These are phyloP conservation scores for Spea multiplicata DNA, from an alignment of 2,113 vertebrate species.

Conservation along the genomic window DNA sequence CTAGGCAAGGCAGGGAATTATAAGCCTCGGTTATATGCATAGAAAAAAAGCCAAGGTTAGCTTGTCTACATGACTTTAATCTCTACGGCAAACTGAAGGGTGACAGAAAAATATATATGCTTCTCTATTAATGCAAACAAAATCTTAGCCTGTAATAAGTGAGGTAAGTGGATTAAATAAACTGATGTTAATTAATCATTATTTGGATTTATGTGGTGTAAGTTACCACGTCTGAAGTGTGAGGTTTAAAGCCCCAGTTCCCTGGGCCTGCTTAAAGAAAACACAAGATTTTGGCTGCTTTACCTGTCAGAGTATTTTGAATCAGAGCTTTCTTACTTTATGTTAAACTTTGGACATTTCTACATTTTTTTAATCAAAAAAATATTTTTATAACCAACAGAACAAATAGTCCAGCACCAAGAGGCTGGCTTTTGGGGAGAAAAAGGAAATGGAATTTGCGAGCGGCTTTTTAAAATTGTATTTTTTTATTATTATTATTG, in stretches of 20 bases:
- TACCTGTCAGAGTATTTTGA: constrained; percentile 24
- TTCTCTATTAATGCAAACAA: constrained; percentile 28
- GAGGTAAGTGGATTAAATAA: constrained; percentile 16
- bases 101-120: constrained; percentile 10
- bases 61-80: constrained; percentile 29
- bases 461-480: too few species aligned
- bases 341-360: constrained; percentile 29
- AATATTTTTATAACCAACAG: constrained; percentile 2
- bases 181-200: constrained; percentile 32
- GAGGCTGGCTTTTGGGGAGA: too few species aligned
- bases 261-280: constrained; percentile 18
- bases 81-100: background rate
- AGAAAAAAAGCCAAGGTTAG: constrained; percentile 6
- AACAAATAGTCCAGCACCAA: too few species aligned
- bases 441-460: too few species aligned
- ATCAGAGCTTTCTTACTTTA: constrained; percentile 12
- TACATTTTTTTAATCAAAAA: background rate
- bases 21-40: too few species aligned
- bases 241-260: constrained; percentile 6
- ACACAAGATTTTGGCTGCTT: constrained; percentile 25
- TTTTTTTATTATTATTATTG: too few species aligned
- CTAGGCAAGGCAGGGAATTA: too few species aligned
- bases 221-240: constrained; percentile 23
- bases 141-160: background rate
- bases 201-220: constrained; percentile 28